Conservation (phyloP, 2,113 vertebrate species). For the Tupaia chinensis region DNA sequence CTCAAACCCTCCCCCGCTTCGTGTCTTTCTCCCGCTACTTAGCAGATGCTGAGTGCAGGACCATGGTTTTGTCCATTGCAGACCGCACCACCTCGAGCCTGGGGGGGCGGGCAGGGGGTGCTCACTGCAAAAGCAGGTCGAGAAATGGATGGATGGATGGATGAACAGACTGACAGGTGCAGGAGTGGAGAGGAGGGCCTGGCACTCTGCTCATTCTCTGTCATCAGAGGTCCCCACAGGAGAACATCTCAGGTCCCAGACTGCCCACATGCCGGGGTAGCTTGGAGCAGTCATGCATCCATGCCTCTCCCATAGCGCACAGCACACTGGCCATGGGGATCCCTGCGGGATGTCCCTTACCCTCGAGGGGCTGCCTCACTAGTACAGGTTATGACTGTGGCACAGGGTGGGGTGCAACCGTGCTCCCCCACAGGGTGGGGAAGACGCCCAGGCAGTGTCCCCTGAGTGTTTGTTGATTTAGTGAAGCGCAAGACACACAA, state of each 20-base stretch:
- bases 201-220: not conserved
- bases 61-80: not conserved
- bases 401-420: not conserved
- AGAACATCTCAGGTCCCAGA: not conserved
- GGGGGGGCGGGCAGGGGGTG: not conserved
- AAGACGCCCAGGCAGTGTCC: not conserved
- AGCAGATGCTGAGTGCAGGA: not conserved
- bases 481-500: not conserved
- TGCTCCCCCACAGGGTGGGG: not conserved
- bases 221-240: not conserved
- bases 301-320: not conserved
- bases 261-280: not conserved
- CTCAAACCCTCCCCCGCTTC: not conserved
- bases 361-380: not conserved
- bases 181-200: not conserved
- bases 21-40: not conserved
- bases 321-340: fast-evolving
- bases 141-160: not conserved
- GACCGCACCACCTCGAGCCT: not conserved
- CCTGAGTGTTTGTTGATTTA: not conserved
- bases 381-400: not conserved
- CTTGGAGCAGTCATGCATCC: not conserved
- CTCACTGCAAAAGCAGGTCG: not conserved
- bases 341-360: not conserved
- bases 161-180: not conserved